Evolutionary conservation across 1,140 invertebrate species (phyloP).

Genomic region (Teleogryllus occipitalis): DNA sequence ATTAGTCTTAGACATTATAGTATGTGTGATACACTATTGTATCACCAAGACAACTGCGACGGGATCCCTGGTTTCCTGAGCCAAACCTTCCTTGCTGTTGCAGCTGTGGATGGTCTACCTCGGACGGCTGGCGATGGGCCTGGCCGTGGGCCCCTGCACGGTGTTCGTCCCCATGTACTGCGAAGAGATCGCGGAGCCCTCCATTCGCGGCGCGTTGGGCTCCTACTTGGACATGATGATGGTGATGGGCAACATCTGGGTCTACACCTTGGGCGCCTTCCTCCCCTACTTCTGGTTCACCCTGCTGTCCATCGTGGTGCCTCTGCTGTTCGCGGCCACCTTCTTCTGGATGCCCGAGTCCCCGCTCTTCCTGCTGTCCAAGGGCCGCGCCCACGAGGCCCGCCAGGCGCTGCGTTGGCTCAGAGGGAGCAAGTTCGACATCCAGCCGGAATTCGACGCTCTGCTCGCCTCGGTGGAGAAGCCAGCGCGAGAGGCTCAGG

Average conservation of each 20-base stretch:
- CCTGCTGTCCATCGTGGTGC: slow-evolving; percentile 32
- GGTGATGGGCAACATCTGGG: slow-evolving; percentile 49
- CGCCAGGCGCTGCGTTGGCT: slow-evolving; percentile 16
- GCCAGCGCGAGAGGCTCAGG: neutral
- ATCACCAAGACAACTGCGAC: no score
- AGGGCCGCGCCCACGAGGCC: slow-evolving; percentile 16
- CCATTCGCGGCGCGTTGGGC: slow-evolving; percentile 48
- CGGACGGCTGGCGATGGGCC: slow-evolving; percentile 46
- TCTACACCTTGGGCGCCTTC: slow-evolving; percentile 32
- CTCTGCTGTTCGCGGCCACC: slow-evolving; percentile 32
- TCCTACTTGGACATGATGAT: slow-evolving; percentile 60
- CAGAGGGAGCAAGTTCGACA: slow-evolving; percentile 27
- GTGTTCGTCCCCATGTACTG: slow-evolving; percentile 48
- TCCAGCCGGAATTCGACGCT: slow-evolving; percentile 16
- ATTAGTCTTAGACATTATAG: no score
- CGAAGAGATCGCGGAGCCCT: slow-evolving; percentile 43
- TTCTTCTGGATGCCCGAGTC: slow-evolving; percentile 40
- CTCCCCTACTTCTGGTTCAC: slow-evolving; percentile 29
- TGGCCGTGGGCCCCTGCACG: slow-evolving; percentile 50
- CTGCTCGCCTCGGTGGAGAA: slow-evolving; percentile 10
- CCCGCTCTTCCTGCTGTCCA: slow-evolving; percentile 30
- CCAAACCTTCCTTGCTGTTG: no score
- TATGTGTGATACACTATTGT: no score
- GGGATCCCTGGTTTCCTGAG: no score
- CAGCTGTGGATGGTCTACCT: slow-evolving; percentile 35